Conservation (phyloP, 2,797 vertebrate species). For the Coendou prehensilis region DNA sequence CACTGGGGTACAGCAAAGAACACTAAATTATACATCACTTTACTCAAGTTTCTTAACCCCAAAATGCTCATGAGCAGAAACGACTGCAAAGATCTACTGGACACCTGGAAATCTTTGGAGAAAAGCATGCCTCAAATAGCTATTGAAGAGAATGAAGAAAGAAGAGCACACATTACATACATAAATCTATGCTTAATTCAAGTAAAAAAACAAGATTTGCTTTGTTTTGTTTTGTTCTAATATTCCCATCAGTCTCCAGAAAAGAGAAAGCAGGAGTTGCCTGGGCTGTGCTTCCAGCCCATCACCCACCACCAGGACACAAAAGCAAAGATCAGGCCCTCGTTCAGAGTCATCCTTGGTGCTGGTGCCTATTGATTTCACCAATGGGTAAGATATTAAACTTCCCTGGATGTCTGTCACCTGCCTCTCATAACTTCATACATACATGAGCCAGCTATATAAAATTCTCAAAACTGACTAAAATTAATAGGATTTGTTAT, state of each 20-base stretch:
- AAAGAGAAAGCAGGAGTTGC: background rate
- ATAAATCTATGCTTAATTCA: conserved; percentile 49
- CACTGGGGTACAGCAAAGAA: background rate
- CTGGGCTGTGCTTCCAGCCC: background rate
- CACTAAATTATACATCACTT: background rate
- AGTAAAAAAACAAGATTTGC: background rate
- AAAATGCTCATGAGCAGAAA: conserved; percentile 11
- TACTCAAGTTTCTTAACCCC: background rate
- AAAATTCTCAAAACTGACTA: conserved; percentile 47
- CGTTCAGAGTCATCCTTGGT: background rate
- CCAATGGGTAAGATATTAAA: background rate
- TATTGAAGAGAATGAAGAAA: background rate
- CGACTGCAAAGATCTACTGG: background rate
- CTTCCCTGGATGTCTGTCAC: background rate
- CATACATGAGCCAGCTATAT: background rate
- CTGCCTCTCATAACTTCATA: conserved; percentile 6
- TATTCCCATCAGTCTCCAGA: conserved; percentile 37
- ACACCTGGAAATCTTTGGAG: background rate
- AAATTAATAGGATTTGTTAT: conserved; percentile 67
- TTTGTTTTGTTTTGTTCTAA: background rate
- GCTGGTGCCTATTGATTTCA: background rate
- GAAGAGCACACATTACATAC: background rate
- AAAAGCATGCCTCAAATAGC: conserved; percentile 20
- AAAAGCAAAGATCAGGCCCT: background rate
- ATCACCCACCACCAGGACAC: background rate